Base-by-base conservation (phyloP, 2,888 invertebrate species). In the Stomorhina lunata region DNA sequence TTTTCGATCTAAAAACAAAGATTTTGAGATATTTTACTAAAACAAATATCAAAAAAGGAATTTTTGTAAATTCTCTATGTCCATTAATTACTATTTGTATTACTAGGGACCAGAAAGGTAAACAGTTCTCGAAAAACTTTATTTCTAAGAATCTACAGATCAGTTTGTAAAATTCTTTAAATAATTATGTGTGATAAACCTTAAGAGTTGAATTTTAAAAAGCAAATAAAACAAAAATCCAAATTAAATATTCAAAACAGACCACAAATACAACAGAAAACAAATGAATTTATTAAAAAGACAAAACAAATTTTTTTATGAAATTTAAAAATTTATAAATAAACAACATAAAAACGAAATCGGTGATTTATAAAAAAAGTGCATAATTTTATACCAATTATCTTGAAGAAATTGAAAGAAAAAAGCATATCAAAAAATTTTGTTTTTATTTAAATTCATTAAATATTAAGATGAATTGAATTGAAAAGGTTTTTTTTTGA, bases 381-480 rank as follows among this genome's bases (percentile, higher is more conserved):
- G 5, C 45, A 32, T 15, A 25, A 25, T 59, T 45, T 40, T 45
- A 40, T 15, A 27, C 5, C 22, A 15, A 29, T 20, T 59, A 61
- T 17, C 29, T 69, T 68, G 40, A 15, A n/a, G 22, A 40, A 59
- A 59, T 57, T n/a, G n/a, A 59, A 66, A 57, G 29, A 48, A 66
- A 32, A 68, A 20, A 20, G 17, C 17, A 17, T 20, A 17, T 17
- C 15, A 17, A 43, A 40, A 9, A 48, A 65, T 53, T 80, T 72
- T 63, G 45, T 73, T 79, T 61, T 80, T 53, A 37, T 61, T 27
- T 57, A n/a, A 40, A 59, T 55, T 27, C 6, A 68, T 32, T 68
- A 29, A 63, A 48, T 32, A 43, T 63, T 61, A 69, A 37, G 48
- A 71, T 80, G 53, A 57, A 68, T 63, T 4, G 5, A 2, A 17